Evolutionary conservation across 1,140 invertebrate genomes (phyloP), one percentile per base, ranked within the genome.

Genomic region (Teleogryllus occipitalis): DNA sequence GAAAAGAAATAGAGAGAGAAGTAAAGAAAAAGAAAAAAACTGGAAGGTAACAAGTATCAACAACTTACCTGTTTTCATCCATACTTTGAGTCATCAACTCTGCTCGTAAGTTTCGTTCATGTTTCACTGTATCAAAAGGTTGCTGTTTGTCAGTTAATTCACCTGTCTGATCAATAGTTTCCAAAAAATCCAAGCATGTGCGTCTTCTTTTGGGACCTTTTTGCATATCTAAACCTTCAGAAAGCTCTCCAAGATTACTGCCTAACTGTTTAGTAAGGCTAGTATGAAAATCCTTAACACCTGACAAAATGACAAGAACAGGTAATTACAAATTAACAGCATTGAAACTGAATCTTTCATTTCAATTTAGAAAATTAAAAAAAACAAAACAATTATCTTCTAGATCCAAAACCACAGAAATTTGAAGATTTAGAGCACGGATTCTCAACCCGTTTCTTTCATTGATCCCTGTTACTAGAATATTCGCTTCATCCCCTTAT

Each of bases 1-100:
- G n/a, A n/a, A n/a, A n/a, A n/a, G n/a, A n/a, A n/a, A n/a, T n/a
- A n/a, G n/a, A n/a, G n/a, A n/a, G n/a, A n/a, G n/a, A n/a, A n/a
- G n/a, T n/a, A n/a, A n/a, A n/a, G n/a, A n/a, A n/a, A n/a, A n/a
- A n/a, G n/a, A n/a, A n/a, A n/a, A 39, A 39, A 39, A 2, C 27
- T 39, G 27, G 1, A 39, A 2, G 27, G 27, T 39, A 39, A 39
- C 27, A 39, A 39, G 5, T 39, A 39, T 5, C 27, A 39, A 39
- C 27, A 77, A 39, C 73, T 7, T 47, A 79, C 78, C 84, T 85
- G 72, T 82, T 79, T 79, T 86, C 84, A 79, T 87, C 85, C 78
- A 88, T 82, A 74, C 84, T 85, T 54, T 84, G 83, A 21, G 87
- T 82, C 8, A 86, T 82, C 27, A 84, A 84, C 74, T 89, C 87